Percentiles rank a stretch among this genome's conserved stretches.
phyloP scores from a whole-genome alignment of 2,797 vertebrate species.

The Amblyraja radiata region DNA sequence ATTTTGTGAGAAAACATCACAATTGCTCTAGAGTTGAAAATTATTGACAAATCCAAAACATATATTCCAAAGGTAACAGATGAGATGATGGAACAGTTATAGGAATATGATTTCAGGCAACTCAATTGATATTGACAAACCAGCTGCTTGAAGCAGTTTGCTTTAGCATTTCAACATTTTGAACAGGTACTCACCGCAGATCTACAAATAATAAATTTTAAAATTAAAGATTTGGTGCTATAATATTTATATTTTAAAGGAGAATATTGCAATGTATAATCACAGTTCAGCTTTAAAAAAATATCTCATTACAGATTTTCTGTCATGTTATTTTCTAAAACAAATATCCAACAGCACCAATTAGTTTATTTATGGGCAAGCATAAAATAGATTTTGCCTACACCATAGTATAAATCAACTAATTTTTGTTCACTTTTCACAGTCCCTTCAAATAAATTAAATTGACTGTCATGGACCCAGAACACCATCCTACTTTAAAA shows the following conservation, averaged over 20 bases:
- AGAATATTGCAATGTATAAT: not conserved
- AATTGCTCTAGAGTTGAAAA: not conserved
- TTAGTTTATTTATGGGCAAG: not conserved
- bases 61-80: not conserved
- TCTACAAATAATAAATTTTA: not conserved
- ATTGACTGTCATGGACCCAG: not conserved
- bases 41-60: not conserved
- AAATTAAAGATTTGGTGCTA: not conserved
- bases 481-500: not conserved
- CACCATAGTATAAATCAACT: not conserved
- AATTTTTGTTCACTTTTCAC: not conserved
- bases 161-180: not conserved
- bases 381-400: not conserved
- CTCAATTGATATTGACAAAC: not conserved
- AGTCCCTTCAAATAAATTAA: not conserved
- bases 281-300: not conserved
- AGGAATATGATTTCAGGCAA: not conserved
- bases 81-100: not conserved
- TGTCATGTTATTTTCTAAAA: not conserved
- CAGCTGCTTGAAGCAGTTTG: not conserved
- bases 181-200: not conserved
- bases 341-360: not conserved
- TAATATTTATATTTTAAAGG: not conserved
- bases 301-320: not conserved
- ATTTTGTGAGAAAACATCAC: not conserved